Base-by-base conservation (phyloP, 1,140 invertebrate species). In the Globodera ellingtonae region DNA sequence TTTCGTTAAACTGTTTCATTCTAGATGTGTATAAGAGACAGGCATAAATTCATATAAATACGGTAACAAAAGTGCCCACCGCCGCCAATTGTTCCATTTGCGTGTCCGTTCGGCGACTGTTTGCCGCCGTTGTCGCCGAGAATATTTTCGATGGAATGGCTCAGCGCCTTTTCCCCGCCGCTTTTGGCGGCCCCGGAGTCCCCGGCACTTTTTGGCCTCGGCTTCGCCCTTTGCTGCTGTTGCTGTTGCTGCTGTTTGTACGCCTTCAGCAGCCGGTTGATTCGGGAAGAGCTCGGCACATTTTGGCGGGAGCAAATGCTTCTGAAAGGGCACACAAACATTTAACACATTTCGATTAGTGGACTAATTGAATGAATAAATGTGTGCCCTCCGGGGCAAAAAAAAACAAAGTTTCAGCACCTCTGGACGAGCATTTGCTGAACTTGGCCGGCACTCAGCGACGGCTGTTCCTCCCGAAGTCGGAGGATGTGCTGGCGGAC, bases 401-500 rank as follows among this genome's bases (percentile, higher is more conserved):
- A 52, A 69, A 69, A 52, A 52, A 10, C 3, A 6, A 52, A 52
- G 15, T 24, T 72, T 72, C 15, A 72, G 6, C n/a, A 77, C 75
- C 75, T 70, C 7, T 87, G 56, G 46, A 87, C 81, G 21, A 87
- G 79, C 15, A 35, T n/a, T 35, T 79, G 66, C 44, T 83, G 85
- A 13, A 87, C 83, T 62, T 87, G 86, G 18, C 70, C 72, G 35
- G 85, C 65, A 46, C 73, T 62, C 52, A 79, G 62, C 15, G 76
- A 62, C 1, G 87, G 84, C 72, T 85, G 78, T 48, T 83, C 79
- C 35, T 84, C 79, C 24, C 73, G 80, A n/a, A 84, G 74, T 15
- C 73, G 66, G 10, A 75, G 24, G 48, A 88, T 87, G 15, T 85
- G 78, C 47, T 87, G 83, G 35, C 86, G 83, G 24, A 88, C 75